phyloP scores from a whole-genome alignment of 2,797 vertebrate species.

The Danio jaintianensis region DNA sequence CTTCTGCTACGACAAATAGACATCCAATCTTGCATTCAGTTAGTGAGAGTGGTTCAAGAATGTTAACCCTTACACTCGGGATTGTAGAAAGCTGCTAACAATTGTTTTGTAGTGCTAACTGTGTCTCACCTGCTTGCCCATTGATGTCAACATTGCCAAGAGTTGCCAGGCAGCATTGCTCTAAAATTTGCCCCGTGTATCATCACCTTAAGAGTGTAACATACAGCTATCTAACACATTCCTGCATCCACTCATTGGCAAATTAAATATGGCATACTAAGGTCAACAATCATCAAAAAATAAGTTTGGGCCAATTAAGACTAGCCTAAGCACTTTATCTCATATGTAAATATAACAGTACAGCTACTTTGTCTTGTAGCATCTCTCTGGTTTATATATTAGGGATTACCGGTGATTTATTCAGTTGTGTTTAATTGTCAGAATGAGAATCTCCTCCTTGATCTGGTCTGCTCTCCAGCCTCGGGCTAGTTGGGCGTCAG shows the following conservation, averaged over 20 bases:
- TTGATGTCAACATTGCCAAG: too few species aligned
- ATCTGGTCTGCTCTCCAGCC: constrained; percentile 47
- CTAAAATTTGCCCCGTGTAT: too few species aligned
- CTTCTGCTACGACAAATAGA: too few species aligned
- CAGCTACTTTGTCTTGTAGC: background rate
- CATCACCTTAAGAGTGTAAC: too few species aligned
- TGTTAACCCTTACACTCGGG: too few species aligned
- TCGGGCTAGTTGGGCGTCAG: constrained; percentile 43
- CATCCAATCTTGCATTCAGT: too few species aligned
- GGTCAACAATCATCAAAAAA: background rate
- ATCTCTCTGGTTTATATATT: constrained; percentile 27
- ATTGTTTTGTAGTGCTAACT: too few species aligned
- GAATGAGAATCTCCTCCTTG: background rate
- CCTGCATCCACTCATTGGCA: background rate
- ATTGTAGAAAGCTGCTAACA: too few species aligned
- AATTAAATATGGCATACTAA: background rate
- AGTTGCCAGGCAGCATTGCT: too few species aligned
- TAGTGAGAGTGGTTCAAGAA: too few species aligned
- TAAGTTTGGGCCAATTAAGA: constrained; percentile 1
- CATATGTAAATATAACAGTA: background rate
- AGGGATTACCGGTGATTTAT: constrained; percentile 18
- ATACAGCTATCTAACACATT: background rate
- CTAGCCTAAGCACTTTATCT: background rate
- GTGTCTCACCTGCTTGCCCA: too few species aligned
- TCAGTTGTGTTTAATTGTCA: background rate